A percentile compares a stretch with the other conserved stretches of the same genome.
Evolutionary conservation across 2,797 vertebrate genomes (phyloP).

Genomic region (Hapalemur alaotrensis): DNA sequence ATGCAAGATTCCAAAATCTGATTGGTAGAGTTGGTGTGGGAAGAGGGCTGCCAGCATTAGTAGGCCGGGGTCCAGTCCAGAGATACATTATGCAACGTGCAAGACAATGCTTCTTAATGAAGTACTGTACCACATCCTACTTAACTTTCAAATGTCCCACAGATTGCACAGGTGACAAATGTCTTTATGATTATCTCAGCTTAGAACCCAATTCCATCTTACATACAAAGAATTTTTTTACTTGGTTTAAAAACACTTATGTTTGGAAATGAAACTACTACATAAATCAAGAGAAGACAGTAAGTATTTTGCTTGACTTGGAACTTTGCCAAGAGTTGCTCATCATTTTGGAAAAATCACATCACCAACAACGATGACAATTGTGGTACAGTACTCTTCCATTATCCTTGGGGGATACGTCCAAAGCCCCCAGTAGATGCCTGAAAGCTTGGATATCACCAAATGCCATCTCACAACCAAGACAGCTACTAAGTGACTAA

Average conservation of each 20-base stretch:
- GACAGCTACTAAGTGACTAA: background rate
- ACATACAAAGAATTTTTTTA: background rate
- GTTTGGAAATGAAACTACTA: slow-evolving; percentile 27
- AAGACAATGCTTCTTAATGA: background rate
- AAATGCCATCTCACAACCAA: background rate
- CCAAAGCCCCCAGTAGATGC: background rate
- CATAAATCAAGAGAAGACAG: background rate
- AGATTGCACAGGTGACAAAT: background rate
- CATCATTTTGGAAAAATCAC: background rate
- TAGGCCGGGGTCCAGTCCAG: background rate
- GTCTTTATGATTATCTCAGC: background rate
- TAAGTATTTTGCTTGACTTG: background rate
- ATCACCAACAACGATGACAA: background rate
- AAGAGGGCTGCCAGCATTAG: background rate
- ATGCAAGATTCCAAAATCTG: background rate
- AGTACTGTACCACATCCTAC: background rate
- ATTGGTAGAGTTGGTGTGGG: background rate
- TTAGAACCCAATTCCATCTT: background rate
- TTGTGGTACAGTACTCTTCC: background rate
- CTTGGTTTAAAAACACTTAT: background rate
- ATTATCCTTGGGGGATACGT: background rate
- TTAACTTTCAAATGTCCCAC: background rate
- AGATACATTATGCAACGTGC: background rate
- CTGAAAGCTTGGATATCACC: background rate
- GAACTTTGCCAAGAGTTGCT: background rate